Conservation (phyloP, 1,140 invertebrate genomes). For the Globodera ellingtonae region DNA sequence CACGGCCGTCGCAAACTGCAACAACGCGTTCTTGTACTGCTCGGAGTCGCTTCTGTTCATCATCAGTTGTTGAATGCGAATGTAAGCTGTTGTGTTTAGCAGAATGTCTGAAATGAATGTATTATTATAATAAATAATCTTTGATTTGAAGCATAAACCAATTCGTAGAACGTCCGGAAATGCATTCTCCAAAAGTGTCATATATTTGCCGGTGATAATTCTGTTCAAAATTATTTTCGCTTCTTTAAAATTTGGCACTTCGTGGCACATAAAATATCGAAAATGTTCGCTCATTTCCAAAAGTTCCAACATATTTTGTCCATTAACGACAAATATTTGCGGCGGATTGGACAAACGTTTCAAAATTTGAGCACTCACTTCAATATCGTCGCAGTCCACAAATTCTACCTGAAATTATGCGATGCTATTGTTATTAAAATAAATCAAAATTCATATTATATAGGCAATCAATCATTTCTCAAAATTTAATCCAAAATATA, state of each 20-base stretch:
- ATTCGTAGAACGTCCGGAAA: not conserved
- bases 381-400: not conserved
- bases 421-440: not conserved
- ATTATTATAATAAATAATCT: not conserved
- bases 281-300: not conserved
- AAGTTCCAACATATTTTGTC: not conserved
- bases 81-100: not conserved
- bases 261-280: not conserved
- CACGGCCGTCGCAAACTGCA: not conserved
- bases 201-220: not conserved
- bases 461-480: not conserved
- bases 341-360: not conserved
- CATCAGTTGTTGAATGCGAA: not conserved
- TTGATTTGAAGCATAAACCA: not conserved
- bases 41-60: not conserved
- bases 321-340: not conserved
- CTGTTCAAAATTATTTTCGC: not conserved
- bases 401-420: not conserved
- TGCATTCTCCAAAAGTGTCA: not conserved
- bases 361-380: not conserved
- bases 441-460: no score
- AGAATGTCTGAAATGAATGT: not conserved
- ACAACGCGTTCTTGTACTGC: not conserved
- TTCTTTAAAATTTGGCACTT: not conserved
- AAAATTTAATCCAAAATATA: not conserved